A percentile compares a stretch with the other conserved stretches of the same genome.
Evolutionary conservation across 2,888 invertebrate species (phyloP).

Genomic region (Campoplex nolae): DNA sequence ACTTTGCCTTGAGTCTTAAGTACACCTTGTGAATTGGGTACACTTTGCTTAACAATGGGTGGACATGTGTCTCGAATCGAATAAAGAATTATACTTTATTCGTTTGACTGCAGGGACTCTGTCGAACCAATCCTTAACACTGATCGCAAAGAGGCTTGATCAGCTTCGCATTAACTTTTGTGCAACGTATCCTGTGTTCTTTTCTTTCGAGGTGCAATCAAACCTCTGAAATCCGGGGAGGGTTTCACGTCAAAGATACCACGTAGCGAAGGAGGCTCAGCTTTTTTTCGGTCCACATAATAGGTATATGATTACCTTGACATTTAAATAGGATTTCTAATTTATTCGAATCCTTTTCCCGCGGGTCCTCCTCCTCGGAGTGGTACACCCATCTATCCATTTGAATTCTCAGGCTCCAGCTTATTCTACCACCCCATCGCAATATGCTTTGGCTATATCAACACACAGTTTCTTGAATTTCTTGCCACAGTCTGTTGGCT

Average conservation of each 20-base stretch:
- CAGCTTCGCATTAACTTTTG: background rate
- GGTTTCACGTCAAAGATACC: conserved; percentile 19
- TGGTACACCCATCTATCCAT: conserved; percentile 38
- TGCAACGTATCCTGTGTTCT: background rate
- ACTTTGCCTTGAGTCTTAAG: conserved; percentile 29
- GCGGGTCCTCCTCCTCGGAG: conserved; percentile 35
- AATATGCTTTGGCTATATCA: background rate
- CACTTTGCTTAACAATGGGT: conserved; percentile 27
- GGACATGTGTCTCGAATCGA: conserved; percentile 17
- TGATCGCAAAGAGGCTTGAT: conserved; percentile 1
- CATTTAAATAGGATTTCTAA: conserved; percentile 48
- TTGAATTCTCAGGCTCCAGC: background rate
- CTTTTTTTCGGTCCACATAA: background rate
- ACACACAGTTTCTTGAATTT: background rate
- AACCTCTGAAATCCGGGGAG: conserved; percentile 16
- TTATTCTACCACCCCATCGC: background rate
- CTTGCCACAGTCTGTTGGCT: background rate
- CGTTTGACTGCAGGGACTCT: conserved; percentile 1
- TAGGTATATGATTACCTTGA: background rate
- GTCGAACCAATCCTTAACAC: background rate
- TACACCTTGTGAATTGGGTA: conserved; percentile 14
- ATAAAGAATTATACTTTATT: conserved; percentile 25
- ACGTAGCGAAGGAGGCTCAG: background rate
- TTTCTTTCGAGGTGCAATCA: conserved; percentile 15
- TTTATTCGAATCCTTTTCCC: conserved; percentile 51